Evolutionary conservation across 35 echinoderm and acorn worm species (phyloP).

Genomic region (Apostichopus californicus): DNA sequence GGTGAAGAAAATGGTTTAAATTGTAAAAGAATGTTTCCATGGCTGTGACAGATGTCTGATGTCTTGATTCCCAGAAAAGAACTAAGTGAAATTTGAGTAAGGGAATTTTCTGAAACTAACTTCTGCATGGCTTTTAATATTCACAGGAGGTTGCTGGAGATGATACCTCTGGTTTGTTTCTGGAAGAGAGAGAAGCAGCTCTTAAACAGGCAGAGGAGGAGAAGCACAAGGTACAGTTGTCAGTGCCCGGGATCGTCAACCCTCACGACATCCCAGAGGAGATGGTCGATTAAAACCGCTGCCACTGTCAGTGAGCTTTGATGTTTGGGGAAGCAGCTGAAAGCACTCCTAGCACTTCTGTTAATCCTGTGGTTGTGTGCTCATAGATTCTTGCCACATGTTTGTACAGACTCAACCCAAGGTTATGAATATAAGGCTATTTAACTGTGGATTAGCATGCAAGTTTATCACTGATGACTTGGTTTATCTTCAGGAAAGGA

Average conservation of each 20-base stretch:
- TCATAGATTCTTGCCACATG: background rate
- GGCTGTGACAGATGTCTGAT: too few relatives aligned
- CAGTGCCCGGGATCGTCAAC: slow-evolving; percentile 97
- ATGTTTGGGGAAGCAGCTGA: background rate
- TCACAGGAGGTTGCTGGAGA: slow-evolving; percentile 92
- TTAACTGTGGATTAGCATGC: too few relatives aligned
- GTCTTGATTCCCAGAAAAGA: too few relatives aligned
- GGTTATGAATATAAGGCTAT: too few relatives aligned
- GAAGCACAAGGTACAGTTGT: slow-evolving; percentile 94
- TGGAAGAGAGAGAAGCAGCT: slow-evolving; percentile 88
- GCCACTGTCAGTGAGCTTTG: too few relatives aligned
- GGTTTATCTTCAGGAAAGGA: too few relatives aligned
- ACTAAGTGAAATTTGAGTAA: too few relatives aligned
- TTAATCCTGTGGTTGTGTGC: background rate
- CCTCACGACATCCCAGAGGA: slow-evolving; percentile 99
- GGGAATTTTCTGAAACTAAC: too few relatives aligned
- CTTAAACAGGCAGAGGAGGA: slow-evolving; percentile 91
- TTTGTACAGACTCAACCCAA: too few relatives aligned
- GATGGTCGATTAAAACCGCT: slow-evolving; percentile 81
- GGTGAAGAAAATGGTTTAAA: too few relatives aligned
- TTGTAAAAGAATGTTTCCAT: too few relatives aligned
- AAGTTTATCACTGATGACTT: too few relatives aligned
- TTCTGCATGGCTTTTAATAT: background rate
- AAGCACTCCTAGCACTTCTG: background rate
- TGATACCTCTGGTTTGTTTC: slow-evolving; percentile 84